Evolutionary conservation across 2,888 invertebrate genomes (phyloP).

Genomic region (Drosophila neotestacea): DNA sequence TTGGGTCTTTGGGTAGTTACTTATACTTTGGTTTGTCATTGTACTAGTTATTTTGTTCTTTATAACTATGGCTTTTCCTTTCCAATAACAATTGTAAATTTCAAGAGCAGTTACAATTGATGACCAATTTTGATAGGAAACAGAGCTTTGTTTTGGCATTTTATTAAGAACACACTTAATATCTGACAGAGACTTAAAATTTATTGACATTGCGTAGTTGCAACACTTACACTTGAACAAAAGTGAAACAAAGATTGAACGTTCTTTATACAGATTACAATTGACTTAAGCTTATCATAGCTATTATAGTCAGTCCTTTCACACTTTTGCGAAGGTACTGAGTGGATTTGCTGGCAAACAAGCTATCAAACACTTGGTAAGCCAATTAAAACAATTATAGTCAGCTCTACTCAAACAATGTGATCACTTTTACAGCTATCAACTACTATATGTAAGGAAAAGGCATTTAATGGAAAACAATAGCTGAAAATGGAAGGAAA

Average conservation of each 20-base stretch:
- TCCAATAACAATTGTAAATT: background rate
- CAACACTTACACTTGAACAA: background rate
- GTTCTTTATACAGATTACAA: constrained; percentile 19
- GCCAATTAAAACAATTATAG: constrained; percentile 67
- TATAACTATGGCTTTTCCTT: background rate
- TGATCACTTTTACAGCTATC: constrained; percentile 10
- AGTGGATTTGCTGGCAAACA: constrained; percentile 29
- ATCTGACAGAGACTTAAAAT: constrained; percentile 6
- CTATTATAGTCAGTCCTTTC: background rate
- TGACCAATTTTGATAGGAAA: background rate
- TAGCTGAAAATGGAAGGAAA: constrained; percentile 7
- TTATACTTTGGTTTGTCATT: no score
- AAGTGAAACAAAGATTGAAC: background rate
- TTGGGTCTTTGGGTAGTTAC: no score
- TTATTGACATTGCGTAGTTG: background rate
- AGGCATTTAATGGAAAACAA: constrained; percentile 43
- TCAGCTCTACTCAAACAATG: constrained; percentile 17
- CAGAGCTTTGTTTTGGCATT: background rate
- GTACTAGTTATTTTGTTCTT: no score
- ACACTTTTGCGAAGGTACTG: background rate
- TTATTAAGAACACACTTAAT: background rate
- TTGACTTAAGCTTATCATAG: constrained; percentile 14
- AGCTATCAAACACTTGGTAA: constrained; percentile 52
- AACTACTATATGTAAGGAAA: constrained; percentile 6
- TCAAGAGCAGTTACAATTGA: background rate